A percentile compares a stretch with the other conserved stretches of the same genome.
Conservation (phyloP, 1,140 invertebrate genomes). For the Charaxes varanes region DNA sequence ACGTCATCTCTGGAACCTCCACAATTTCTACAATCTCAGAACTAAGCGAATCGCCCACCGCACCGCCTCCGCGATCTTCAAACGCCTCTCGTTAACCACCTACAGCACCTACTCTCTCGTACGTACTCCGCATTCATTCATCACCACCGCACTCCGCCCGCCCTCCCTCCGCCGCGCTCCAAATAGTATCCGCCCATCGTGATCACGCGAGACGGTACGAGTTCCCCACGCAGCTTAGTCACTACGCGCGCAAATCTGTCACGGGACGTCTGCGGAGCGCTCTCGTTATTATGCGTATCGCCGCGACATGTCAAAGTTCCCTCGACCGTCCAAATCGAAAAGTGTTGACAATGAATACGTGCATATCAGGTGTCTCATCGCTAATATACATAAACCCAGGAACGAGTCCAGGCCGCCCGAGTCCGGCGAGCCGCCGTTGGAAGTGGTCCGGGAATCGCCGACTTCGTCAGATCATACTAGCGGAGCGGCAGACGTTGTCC, state of each 20-base stretch:
- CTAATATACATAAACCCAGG: conserved; percentile 63
- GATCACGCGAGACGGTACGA: conserved; percentile 41
- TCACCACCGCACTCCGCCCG: conserved; percentile 46
- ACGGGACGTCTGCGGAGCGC: conserved; percentile 41
- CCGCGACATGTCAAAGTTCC: conserved; percentile 46
- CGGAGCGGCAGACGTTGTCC: too few species aligned
- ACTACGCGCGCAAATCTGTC: conserved; percentile 48
- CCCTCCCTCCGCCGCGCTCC: conserved; percentile 42
- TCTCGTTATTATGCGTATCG: conserved; percentile 49
- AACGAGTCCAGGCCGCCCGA: conserved; percentile 65
- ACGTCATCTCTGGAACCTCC: too few species aligned
- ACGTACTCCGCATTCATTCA: conserved; percentile 64
- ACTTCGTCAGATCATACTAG: too few species aligned
- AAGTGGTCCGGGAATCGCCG: conserved; percentile 46
- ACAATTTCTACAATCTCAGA: too few species aligned
- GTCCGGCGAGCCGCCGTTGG: conserved; percentile 29
- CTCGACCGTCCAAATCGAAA: conserved; percentile 32
- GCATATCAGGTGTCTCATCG: conserved; percentile 66
- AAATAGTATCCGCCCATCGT: conserved; percentile 61
- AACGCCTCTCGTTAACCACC: conserved; percentile 50
- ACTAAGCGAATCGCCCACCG: conserved; percentile 47
- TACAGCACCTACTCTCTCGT: conserved; percentile 65
- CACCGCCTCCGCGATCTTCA: conserved; percentile 56
- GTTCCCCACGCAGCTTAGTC: conserved; percentile 34
- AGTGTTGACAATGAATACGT: conserved; percentile 50